Base-by-base conservation (phyloP, 2,888 invertebrate species). In the Eutolmus rufibarbis region DNA sequence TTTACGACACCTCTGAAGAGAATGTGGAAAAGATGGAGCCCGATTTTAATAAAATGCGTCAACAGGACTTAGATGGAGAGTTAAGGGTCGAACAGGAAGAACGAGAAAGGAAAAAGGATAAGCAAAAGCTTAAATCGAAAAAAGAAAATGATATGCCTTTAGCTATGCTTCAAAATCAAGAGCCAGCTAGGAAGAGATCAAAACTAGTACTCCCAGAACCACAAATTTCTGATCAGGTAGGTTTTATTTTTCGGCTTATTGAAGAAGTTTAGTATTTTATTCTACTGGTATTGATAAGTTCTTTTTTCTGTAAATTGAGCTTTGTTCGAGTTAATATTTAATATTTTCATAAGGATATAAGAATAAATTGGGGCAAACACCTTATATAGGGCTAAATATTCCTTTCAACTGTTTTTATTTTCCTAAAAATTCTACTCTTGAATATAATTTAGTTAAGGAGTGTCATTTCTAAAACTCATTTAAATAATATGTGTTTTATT, bases 141-240 rank as follows among this genome's bases (percentile, higher is more conserved):
- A 98, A 98, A 91, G 99, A 99, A 91, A 98, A 98, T 91, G 98
- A 98, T 90, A 97, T 99, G 89, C 98, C 98, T 0, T 95, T 96
- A 90, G 96, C 97, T 0, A 96, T 98, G 95, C 93, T 97, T 86
- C 96, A 96, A 91, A 97, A 96, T 88, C 96, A 97, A 90, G 98
- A 98, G 92, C 98, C 98, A 0, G 95, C 97, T 0, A 95, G 96
- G 89, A 99, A 99, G 91, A 94, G 99, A 87, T 98, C 98, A 89
- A 99, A 99, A 92, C 94, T 99, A 46, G 98, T 99, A 37, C 92
- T 99, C 86, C 99, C 99, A 0, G 96, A 97, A 89, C 99, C 99
- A 0, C 99, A 99, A 93, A 99, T 99, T 88, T 96, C 98, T 0
- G 99, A 99, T 92, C 95, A 95, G 92, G 95, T 96, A 88, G 56